Conservation (phyloP, 2,888 invertebrate genomes). For the Strigamia maritima region DNA sequence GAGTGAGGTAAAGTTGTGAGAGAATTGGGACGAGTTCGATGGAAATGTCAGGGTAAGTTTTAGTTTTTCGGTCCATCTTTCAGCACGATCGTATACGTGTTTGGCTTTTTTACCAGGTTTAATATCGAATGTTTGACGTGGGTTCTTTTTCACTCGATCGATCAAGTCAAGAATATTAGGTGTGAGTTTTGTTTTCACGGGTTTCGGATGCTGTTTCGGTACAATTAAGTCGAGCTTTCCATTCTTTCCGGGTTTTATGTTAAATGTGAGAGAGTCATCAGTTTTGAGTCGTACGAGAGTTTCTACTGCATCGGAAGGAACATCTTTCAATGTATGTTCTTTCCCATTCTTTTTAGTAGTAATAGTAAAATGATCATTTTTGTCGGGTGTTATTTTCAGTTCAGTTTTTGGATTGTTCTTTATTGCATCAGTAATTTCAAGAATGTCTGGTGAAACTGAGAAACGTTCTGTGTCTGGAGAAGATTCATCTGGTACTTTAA, state of each 20-base stretch:
- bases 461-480: no score
- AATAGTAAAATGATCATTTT: no score
- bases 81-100: background rate
- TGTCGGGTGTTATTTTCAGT: no score
- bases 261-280: background rate
- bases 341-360: no score
- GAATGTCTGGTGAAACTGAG: no score
- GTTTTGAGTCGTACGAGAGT: background rate
- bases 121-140: background rate
- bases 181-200: background rate
- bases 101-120: background rate
- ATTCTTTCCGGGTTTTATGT: background rate
- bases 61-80: background rate
- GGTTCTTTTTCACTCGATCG: background rate
- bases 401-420: no score
- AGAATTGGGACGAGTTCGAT: background rate
- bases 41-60: background rate
- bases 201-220: constrained; percentile 2
- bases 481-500: no score
- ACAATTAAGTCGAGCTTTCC: background rate
- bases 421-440: no score
- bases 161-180: background rate
- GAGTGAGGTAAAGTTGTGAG: background rate
- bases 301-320: background rate
- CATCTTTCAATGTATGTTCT: background rate